Evolutionary conservation across 2,888 invertebrate genomes (phyloP).

Genomic region (Lamellibrachia satsuma): DNA sequence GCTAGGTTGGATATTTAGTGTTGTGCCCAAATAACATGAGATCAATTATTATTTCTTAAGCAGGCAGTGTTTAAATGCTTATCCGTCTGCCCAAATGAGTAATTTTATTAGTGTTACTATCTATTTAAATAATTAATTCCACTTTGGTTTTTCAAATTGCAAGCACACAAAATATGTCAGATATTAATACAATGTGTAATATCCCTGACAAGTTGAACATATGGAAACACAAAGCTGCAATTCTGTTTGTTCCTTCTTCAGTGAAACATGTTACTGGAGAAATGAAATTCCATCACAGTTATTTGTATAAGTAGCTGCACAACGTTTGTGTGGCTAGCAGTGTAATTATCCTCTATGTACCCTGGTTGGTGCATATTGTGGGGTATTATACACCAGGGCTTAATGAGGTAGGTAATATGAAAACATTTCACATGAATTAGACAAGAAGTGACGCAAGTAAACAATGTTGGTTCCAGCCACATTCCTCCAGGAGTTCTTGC

Average conservation of each 20-base stretch:
- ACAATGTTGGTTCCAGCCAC: background rate
- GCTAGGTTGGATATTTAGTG: background rate
- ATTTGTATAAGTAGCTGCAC: background rate
- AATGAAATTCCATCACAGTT: background rate
- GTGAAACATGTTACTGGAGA: background rate
- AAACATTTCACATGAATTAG: background rate
- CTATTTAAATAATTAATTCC: no score
- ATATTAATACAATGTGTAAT: no score
- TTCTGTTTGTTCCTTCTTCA: background rate
- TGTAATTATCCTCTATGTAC: background rate
- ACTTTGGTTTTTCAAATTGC: no score
- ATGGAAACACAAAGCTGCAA: background rate
- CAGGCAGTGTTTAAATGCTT: background rate
- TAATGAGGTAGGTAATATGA: background rate
- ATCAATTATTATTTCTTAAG: background rate
- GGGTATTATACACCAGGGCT: background rate
- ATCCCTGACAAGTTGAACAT: background rate
- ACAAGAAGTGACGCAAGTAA: background rate
- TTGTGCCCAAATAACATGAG: background rate
- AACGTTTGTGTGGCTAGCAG: background rate
- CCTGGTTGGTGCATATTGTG: no score
- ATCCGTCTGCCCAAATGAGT: no score
- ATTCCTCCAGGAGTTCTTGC: background rate
- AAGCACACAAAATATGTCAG: no score
- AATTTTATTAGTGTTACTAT: no score